Evolutionary conservation across 1,140 invertebrate species (phyloP).

Genomic region (Latrodectus geometricus): DNA sequence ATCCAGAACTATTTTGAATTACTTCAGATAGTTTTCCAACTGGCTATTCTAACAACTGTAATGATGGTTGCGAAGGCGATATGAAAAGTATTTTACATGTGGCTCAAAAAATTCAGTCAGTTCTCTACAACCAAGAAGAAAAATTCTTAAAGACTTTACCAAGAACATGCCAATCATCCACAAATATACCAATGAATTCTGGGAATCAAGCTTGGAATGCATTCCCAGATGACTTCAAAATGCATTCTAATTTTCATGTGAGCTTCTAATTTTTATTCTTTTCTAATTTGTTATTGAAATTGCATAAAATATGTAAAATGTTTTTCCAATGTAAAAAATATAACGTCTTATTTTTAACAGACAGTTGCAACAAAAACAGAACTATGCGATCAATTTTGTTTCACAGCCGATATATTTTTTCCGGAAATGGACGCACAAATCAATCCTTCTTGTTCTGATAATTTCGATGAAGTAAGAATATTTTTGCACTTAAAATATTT

Average conservation of each 20-base stretch:
- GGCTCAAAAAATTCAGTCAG: conserved; percentile 28
- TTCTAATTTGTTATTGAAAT: not conserved
- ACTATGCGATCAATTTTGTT: conserved; percentile 49
- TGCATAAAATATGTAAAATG: not conserved
- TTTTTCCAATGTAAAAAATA: not conserved
- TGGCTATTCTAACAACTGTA: conserved; percentile 1
- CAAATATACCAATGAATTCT: conserved; percentile 8
- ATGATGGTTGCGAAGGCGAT: not conserved
- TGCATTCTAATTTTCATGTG: conserved; percentile 41
- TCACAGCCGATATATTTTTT: conserved; percentile 54
- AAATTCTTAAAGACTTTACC: conserved; percentile 48
- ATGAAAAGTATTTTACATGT: conserved; percentile 12
- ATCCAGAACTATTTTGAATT: not conserved
- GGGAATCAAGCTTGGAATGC: conserved; percentile 34
- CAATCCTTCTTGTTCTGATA: not conserved
- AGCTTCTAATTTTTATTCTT: not conserved
- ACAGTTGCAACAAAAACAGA: conserved; percentile 10
- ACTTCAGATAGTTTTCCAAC: not conserved
- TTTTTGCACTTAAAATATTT: no score
- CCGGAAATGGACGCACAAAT: not conserved
- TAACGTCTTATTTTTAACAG: not conserved
- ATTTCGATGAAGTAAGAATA: not conserved
- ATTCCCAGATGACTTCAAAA: conserved; percentile 9
- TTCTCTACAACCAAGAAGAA: conserved; percentile 53
- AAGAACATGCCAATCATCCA: conserved; percentile 35